Base-by-base conservation (phyloP, 2,113 vertebrate species). In the Tachuris rubrigastra region DNA sequence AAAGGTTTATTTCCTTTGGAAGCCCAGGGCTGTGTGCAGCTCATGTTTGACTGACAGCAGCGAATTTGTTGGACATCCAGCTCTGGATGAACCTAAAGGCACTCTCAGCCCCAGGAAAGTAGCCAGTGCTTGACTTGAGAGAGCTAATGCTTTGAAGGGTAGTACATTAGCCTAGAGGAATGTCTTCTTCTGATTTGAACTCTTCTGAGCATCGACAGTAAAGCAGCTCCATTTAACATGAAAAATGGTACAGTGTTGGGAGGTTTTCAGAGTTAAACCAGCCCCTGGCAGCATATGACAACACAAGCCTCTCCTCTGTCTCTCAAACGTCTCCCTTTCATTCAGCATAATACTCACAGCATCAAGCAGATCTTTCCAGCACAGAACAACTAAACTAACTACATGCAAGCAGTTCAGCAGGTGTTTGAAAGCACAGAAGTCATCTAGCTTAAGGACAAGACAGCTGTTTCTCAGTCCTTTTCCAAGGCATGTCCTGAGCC, bases 101-200 rank as follows among this genome's bases (percentile, higher is more conserved):
- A n/a, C 28, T 14, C 27, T 80, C 52, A 72, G 89, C 56, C 8
- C 5, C 31, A 65, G 80, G 73, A 87, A 33, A 49, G 66, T 9
- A 88, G 75, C 30, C 74, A 65, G 86, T 56, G 56, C 73, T 89
- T 84, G 73, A 72, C 62, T 93, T 84, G 21, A 37, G 73, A 71
- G 71, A 87, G 39, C 42, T 46, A 8, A 3, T 62, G 53, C 53
- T 95, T 50, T 74, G 79, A 84, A 89, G 76, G 76, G 71, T 84
- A 63, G 84, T 59, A 67, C 37, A 44, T 79, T 81, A 68, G 93
- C 95, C 94, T 87, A 60, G 65, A 78, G 93, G 87, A 91, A 91
- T 44, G 35, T 74, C 24, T 0, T 81, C 72, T 76, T 85, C 83
- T 90, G 83, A 78, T 94, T 67, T 59, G 59, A 90, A 35, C 23